Conservation (phyloP, 2,797 vertebrate genomes). For the Halcyon chelicuti region DNA sequence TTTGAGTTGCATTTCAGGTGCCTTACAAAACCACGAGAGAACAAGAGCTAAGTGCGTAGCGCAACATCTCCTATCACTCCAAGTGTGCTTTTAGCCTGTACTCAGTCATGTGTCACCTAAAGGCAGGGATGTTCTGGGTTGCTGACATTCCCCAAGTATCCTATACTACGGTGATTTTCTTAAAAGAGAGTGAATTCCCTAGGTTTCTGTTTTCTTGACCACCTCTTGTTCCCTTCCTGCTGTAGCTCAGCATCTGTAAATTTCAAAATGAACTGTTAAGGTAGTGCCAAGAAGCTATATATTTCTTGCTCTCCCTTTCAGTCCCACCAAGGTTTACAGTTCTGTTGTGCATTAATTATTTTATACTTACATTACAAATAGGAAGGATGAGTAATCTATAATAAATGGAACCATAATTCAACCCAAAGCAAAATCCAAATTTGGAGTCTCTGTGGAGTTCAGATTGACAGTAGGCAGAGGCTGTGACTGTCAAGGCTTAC, state of each 20-base stretch:
- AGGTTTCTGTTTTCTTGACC: background rate
- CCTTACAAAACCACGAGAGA: background rate
- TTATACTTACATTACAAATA: background rate
- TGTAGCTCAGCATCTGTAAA: background rate
- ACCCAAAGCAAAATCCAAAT: background rate
- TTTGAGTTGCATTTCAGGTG: background rate
- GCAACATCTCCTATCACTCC: background rate
- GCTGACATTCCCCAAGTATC: background rate
- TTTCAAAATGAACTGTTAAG: background rate
- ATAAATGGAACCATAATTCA: background rate
- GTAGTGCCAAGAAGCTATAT: background rate
- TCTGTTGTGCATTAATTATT: background rate
- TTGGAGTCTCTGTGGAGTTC: background rate
- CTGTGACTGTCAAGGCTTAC: background rate
- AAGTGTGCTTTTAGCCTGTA: background rate
- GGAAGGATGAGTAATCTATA: background rate
- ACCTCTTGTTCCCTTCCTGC: background rate
- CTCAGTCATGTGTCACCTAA: background rate
- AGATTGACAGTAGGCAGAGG: background rate
- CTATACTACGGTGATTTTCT: background rate
- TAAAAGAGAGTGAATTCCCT: background rate
- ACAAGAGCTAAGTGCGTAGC: background rate
- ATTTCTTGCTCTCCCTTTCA: background rate
- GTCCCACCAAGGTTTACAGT: background rate
- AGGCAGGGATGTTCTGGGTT: background rate